These are phyloP conservation scores for Tanytarsus gracilentus DNA, from an alignment of 2,888 invertebrate species.

Conservation along the genomic window DNA sequence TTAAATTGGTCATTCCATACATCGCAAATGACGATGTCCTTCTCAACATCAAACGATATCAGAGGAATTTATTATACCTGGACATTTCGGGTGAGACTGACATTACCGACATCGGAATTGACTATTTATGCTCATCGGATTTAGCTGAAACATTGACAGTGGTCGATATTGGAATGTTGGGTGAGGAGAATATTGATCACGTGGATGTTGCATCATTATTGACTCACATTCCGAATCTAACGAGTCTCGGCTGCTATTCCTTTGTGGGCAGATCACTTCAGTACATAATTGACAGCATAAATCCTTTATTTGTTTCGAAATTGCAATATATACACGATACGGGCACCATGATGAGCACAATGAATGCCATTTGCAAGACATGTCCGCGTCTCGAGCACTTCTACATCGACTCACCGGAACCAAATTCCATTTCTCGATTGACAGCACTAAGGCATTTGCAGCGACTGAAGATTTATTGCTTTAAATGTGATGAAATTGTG, in stretches of 20 bases:
- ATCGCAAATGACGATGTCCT: constrained; percentile 61
- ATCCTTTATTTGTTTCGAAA: constrained; percentile 52
- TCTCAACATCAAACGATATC: constrained; percentile 49
- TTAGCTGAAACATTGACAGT: constrained; percentile 51
- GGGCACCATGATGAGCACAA: constrained; percentile 50
- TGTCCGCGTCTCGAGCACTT: constrained; percentile 57
- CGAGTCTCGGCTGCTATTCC: constrained; percentile 57
- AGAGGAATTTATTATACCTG: constrained; percentile 50
- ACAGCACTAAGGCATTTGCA: constrained; percentile 43
- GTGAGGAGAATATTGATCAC: constrained; percentile 58
- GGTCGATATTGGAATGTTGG: constrained; percentile 60
- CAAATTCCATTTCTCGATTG: constrained; percentile 47
- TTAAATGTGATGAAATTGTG: constrained; percentile 53
- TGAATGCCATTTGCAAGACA: constrained; percentile 51
- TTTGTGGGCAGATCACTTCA: constrained; percentile 56
- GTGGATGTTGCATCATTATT: constrained; percentile 56
- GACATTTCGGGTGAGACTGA: constrained; percentile 64
- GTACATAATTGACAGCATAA: constrained; percentile 47
- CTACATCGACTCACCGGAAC: constrained; percentile 54
- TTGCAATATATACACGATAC: constrained; percentile 59
- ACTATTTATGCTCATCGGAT: constrained; percentile 47
- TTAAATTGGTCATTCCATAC: constrained; percentile 57
- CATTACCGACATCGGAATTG: constrained; percentile 56
- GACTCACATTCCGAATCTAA: constrained; percentile 53
- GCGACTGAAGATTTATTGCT: constrained; percentile 54